phyloP scores from a whole-genome alignment of 2,113 vertebrate genomes.

The Carassius carassius region DNA sequence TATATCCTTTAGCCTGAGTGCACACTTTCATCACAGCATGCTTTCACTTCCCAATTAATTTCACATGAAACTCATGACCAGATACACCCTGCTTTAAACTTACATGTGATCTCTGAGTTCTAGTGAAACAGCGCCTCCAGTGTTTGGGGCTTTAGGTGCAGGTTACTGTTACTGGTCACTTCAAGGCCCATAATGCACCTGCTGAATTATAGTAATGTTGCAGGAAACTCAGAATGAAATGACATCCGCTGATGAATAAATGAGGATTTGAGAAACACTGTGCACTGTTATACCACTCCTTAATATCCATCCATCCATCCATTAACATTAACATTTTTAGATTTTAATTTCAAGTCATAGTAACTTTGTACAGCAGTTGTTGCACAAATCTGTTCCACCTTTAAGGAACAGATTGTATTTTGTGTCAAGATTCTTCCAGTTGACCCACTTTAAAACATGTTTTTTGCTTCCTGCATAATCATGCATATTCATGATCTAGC shows the following conservation, averaged over 20 bases:
- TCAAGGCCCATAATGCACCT: neutral
- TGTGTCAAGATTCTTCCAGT: neutral
- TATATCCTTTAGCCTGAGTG: neutral
- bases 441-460: conserved; percentile 29
- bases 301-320: no score
- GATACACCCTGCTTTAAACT: neutral
- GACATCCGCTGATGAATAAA: neutral
- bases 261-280: neutral
- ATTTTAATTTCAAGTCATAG: neutral
- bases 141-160: neutral
- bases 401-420: neutral
- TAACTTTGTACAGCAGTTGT: neutral
- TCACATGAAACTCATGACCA: neutral
- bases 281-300: neutral
- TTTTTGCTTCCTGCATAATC: neutral
- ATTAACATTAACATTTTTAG: no score
- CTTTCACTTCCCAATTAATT: neutral
- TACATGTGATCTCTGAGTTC: neutral
- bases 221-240: neutral
- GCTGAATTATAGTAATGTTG: neutral
- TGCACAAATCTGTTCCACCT: neutral
- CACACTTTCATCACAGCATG: neutral
- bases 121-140: neutral
- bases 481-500: conserved; percentile 3
- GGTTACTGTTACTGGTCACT: neutral